Base-by-base conservation (phyloP, 1,140 invertebrate genomes). In the Popillia japonica region DNA sequence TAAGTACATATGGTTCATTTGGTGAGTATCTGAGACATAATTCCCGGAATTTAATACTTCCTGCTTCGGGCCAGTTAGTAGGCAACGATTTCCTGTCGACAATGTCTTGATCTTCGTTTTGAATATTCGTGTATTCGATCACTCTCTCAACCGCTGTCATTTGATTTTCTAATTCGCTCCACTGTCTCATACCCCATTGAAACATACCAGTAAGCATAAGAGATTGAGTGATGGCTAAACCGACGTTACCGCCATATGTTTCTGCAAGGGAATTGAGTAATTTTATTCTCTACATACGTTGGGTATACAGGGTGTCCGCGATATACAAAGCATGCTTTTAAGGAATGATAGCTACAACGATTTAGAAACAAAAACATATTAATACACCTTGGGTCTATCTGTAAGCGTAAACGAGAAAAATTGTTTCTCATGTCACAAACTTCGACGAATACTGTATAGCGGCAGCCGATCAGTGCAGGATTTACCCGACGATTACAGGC, bases 141-240 rank as follows among this genome's bases (percentile, higher is more conserved):
- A 93, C 88, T 80, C 92, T 86, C 82, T 93, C 92, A 10, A 92
- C 91, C 2, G 90, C 91, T 2, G 90, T 92, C 90, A 93, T 92
- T 79, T 90, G 86, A 82, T 91, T 94, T 82, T 92, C 92, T 40
- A 93, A 83, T 83, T 93, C 92, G n/a, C 90, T 91, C 91, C 91
- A 94, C 82, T 94, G 93, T 75, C 93, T 88, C 85, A 91, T 91
- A 40, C 91, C 90, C 92, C 92, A 95, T 87, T 94, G 93, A 84
- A 95, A 89, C 89, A 91, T 86, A 82, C 90, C 91, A 72, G 90
- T 86, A 86, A 91, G 80, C 41, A 87, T 85, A 83, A 90, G 88
- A 1, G 88, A 86, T 81, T 90, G 90, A 0, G 90, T 90, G 87
- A 68, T 90, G 88, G 78, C 90, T 88, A 77, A 93, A 81, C 11